Conservation (phyloP, 2,113 vertebrate species). For the Psilopsiagon aurifrons region DNA sequence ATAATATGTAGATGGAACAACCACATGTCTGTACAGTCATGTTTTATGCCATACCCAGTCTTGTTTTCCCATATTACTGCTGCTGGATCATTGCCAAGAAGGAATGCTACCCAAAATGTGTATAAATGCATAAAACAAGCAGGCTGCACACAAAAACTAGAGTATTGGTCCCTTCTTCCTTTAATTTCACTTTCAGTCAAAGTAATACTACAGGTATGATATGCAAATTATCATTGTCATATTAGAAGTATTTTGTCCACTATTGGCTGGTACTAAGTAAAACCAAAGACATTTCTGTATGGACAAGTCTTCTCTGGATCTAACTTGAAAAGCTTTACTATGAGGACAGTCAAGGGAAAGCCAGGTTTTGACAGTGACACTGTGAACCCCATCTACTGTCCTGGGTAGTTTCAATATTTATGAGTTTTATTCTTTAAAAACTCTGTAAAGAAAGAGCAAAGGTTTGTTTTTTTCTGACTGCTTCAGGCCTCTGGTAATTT, state of each 20-base stretch:
- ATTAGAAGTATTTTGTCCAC: neutral
- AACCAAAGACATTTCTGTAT: neutral
- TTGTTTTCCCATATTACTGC: neutral
- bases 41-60: neutral
- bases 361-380: neutral
- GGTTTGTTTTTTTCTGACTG: neutral
- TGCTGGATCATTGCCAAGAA: neutral
- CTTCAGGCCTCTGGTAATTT: conserved; percentile 20
- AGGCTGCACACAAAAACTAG: neutral
- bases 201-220: neutral
- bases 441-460: conserved; percentile 22
- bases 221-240: neutral
- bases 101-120: neutral
- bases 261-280: neutral
- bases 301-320: neutral
- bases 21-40: neutral
- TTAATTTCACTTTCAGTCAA: neutral
- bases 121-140: neutral
- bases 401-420: neutral
- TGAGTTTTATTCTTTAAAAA: conserved; percentile 30
- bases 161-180: neutral
- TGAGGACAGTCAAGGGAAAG: neutral
- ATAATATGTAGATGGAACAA: neutral
- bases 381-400: neutral
- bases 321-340: neutral